Base-by-base conservation (phyloP, 2,888 invertebrate genomes). In the Hypomecis atomaria region DNA sequence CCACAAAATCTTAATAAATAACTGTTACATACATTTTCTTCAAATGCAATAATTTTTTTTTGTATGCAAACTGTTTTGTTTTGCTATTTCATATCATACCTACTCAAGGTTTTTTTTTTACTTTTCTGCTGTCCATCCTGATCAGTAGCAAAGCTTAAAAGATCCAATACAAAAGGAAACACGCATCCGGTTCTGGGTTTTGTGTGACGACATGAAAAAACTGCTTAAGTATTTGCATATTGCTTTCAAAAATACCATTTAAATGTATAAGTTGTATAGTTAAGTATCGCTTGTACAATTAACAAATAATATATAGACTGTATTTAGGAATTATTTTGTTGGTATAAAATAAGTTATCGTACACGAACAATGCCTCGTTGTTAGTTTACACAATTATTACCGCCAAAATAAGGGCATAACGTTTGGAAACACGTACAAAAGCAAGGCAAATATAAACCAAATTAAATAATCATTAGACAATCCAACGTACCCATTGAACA, bases 401-500 rank as follows among this genome's bases (percentile, higher is more conserved):
- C 54, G 43, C 49, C 45, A 45, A 52, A 65, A 56, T 62, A 64
- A 59, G 56, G 42, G 42, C 62, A 54, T 50, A 62, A 60, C 45
- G 60, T 55, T 65, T 58, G 49, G 53, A 64, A 68, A 61, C 60
- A 61, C 55, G 60, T 66, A 69, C 71, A 74, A 73, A 73, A 75
- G 74, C 76, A 77, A 75, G 69, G 66, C 60, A 71, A 77, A 83
- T 83, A 82, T 82, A 78, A 86, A 84, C 78, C 79, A 78, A 82
- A 89, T 89, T 81, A 89, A 86, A 87, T 82, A 82, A 78, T 75
- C 83, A 85, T 85, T 79, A 81, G 75, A 75, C 73, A 75, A 65
- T 60, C 47, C 78, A 75, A 77, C 75, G 69, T 65, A 72, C 74
- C 79, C 81, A 85, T 85, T 86, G 83, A 85, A 85, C 82, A 78